Evolutionary conservation across 2,113 vertebrate genomes (phyloP), one percentile per base, ranked within the genome.

Genomic region (Acinonyx jubatus): DNA sequence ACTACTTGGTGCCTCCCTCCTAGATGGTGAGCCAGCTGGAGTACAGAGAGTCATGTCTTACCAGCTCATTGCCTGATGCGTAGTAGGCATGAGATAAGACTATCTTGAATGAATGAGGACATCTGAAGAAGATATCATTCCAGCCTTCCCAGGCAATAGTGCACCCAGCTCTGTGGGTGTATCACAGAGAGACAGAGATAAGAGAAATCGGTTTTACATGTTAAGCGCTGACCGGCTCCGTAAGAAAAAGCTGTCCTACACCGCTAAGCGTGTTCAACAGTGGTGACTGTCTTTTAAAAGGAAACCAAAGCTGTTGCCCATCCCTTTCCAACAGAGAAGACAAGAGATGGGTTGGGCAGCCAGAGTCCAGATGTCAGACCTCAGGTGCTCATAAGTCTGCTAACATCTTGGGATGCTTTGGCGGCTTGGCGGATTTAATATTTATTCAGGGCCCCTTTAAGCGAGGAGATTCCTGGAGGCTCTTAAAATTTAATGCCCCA

Each of bases 391-490:
- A 69, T 0, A 1, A 82, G 11, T 57, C 41, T 96, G 82, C 79
- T 83, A 50, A 14, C 80, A 21, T 81, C 73, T 80, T 36, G 81
- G 96, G 81, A 82, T 63, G 66, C 95, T 97, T 92, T 85, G 93
- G 83, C 74, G 97, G 86, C 41, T 4, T 19, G 94, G 78, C 31
- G 55, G 95, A 74, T 92, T 97, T 97, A 45, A 45, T 98, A 97
- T 98, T 97, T 98, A 96, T 92, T 96, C 91, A 89, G 55, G 36
- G 16, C 76, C 97, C 93, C 89, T 98, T 91, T 13, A 91, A 93
- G 79, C 89, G 50, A 81, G 96, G 95, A 98, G 68, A 68, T 79
- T 95, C 74, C 89, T 74, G 69, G 63, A 84, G 89, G 18, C 86
- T 85, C 45, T 82, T 95, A 80, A 73, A 94, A 92, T 76, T 79